Conservation (phyloP, 2,113 vertebrate species). For the Hassar affinis region DNA sequence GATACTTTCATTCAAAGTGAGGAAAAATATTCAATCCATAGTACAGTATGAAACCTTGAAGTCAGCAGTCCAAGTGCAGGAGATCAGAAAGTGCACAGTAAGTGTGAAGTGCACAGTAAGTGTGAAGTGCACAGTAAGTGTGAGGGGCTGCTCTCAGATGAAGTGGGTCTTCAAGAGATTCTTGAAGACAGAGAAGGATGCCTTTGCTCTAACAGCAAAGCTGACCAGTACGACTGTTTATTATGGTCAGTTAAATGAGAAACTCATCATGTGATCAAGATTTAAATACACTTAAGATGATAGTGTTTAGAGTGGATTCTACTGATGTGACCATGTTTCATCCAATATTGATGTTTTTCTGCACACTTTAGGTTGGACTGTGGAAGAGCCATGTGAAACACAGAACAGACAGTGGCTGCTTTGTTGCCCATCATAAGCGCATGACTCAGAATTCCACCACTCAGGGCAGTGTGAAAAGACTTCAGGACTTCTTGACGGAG, state of each 20-base stretch:
- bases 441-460: slow-evolving; percentile 51
- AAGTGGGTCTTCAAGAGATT: no score
- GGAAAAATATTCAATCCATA: no score
- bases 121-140: no score
- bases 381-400: slow-evolving; percentile 82
- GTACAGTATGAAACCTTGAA: no score
- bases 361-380: slow-evolving; percentile 80
- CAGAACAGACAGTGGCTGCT: slow-evolving; percentile 70
- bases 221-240: background rate
- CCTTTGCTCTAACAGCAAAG: no score
- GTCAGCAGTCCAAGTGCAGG: no score
- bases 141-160: no score
- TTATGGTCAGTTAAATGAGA: background rate
- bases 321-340: background rate
- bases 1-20: no score
- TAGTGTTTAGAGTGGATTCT: background rate
- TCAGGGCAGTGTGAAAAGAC: slow-evolving; percentile 58
- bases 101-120: no score
- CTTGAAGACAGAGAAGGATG: no score
- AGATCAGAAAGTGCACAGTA: no score
- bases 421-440: slow-evolving; percentile 65
- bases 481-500: slow-evolving; percentile 76
- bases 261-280: background rate
- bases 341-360: slow-evolving; percentile 6
- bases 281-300: background rate